Conservation (phyloP, 30 jellyfish, hydroid and myxozoan species). For the Pseudorhiza aurosa region DNA sequence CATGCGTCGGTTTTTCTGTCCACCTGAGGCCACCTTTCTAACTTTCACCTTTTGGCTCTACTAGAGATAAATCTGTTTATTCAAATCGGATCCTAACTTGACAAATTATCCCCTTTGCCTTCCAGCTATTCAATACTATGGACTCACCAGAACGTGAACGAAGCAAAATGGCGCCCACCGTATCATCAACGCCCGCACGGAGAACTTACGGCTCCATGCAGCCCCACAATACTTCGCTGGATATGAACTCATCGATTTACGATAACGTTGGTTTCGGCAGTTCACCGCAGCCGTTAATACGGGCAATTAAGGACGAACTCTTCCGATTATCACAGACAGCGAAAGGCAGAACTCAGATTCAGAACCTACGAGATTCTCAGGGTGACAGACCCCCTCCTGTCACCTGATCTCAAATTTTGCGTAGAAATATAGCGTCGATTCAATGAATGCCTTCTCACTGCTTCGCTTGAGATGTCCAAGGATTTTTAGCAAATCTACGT, state of each 20-base stretch:
- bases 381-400: background rate
- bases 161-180: slow-evolving; percentile 6
- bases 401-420: background rate
- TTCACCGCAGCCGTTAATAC: slow-evolving; percentile 89
- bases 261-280: slow-evolving; percentile 28
- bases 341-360: slow-evolving; percentile 65
- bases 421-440: too few species aligned
- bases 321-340: slow-evolving; percentile 74
- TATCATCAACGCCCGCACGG: slow-evolving; percentile 12
- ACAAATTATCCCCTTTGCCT: background rate
- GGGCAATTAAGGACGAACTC: slow-evolving; percentile 94
- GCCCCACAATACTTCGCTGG: slow-evolving; percentile 79
- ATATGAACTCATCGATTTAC: slow-evolving; percentile 55
- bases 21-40: too few species aligned
- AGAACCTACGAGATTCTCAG: slow-evolving; percentile 46
- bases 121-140: slow-evolving; percentile 57
- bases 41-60: too few species aligned
- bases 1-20: too few species aligned
- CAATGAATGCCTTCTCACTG: too few species aligned
- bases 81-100: too few species aligned
- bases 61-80: too few species aligned
- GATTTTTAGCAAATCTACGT: too few species aligned
- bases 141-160: slow-evolving; percentile 39
- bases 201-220: background rate
- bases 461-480: too few species aligned